Evolutionary conservation across 2,113 vertebrate species (phyloP).

Genomic region (Lamprologus sp.): DNA sequence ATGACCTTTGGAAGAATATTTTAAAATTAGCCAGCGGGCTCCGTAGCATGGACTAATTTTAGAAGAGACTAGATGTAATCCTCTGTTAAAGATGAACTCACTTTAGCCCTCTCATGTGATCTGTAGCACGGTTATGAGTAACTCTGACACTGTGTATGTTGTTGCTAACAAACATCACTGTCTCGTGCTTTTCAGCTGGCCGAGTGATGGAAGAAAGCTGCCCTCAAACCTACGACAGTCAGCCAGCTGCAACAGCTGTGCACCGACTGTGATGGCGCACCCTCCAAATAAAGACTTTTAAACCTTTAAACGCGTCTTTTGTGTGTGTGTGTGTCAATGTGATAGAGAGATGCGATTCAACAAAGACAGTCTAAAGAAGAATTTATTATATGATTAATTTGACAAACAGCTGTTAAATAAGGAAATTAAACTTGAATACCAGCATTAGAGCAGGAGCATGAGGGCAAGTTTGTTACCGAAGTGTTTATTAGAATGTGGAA

Average conservation of each 20-base stretch:
- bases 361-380: constrained; percentile 21
- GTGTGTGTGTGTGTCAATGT: not conserved
- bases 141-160: constrained; percentile 17
- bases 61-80: constrained; percentile 26
- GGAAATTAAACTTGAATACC: constrained; percentile 29
- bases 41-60: constrained; percentile 14
- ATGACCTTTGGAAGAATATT: constrained; percentile 33
- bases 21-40: constrained; percentile 28
- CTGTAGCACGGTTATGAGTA: not conserved
- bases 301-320: not conserved
- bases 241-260: constrained; percentile 59
- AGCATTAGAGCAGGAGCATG: constrained; percentile 17
- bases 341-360: not conserved
- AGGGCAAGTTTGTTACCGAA: constrained; percentile 2
- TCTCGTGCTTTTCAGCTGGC: constrained; percentile 52
- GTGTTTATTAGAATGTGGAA: not conserved
- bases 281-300: constrained; percentile 32
- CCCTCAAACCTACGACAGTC: not conserved
- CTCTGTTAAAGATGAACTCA: constrained; percentile 24
- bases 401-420: constrained; percentile 56
- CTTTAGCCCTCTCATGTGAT: constrained; percentile 32
- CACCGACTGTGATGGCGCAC: not conserved
- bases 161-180: constrained; percentile 52
- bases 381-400: constrained; percentile 54
- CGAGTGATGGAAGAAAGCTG: constrained; percentile 37